A percentile compares a stretch with the other conserved stretches of the same genome.
These are phyloP conservation scores for Blennius ocellaris DNA, from an alignment of 2,113 vertebrate species.

Conservation along the genomic window DNA sequence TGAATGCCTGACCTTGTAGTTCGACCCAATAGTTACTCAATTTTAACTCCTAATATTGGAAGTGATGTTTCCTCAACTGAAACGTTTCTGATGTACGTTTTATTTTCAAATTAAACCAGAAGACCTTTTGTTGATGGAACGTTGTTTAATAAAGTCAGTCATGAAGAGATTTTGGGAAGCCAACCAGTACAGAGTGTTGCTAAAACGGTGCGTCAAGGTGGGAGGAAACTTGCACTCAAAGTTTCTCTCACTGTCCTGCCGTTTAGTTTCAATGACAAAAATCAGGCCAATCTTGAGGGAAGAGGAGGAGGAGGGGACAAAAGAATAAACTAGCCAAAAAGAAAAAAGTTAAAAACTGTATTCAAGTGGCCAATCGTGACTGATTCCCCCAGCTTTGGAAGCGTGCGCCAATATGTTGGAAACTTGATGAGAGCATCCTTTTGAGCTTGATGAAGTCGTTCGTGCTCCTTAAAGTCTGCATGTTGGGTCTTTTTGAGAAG, in stretches of 20 bases:
- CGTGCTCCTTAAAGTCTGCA: constrained; percentile 48
- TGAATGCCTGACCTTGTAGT: too few relatives aligned
- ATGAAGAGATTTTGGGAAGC: constrained; percentile 36
- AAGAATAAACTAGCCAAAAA: constrained; percentile 28
- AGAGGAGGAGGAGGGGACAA: not conserved
- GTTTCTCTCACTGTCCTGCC: constrained; percentile 20
- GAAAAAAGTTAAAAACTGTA: constrained; percentile 47
- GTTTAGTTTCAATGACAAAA: constrained; percentile 31
- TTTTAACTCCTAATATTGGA: not conserved
- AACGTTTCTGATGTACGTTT: constrained; percentile 48
- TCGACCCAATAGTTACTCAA: too few relatives aligned
- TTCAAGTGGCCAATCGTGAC: constrained; percentile 40
- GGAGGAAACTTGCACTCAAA: not conserved
- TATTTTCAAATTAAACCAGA: constrained; percentile 66
- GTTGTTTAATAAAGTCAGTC: constrained; percentile 32
- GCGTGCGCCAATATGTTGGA: constrained; percentile 37
- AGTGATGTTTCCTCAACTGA: not conserved
- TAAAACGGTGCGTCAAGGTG: constrained; percentile 42
- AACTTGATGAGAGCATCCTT: constrained; percentile 31
- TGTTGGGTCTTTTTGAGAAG: constrained; percentile 51
- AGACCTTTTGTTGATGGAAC: constrained; percentile 47
- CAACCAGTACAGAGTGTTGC: constrained; percentile 28
- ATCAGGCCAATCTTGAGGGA: not conserved
- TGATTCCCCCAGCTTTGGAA: constrained; percentile 19
- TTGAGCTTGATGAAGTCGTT: constrained; percentile 58